A percentile compares a stretch with the other conserved stretches of the same genome.
Evolutionary conservation across 35 echinoderm and acorn worm species (phyloP).

Genomic region (Lytechinus pictus): DNA sequence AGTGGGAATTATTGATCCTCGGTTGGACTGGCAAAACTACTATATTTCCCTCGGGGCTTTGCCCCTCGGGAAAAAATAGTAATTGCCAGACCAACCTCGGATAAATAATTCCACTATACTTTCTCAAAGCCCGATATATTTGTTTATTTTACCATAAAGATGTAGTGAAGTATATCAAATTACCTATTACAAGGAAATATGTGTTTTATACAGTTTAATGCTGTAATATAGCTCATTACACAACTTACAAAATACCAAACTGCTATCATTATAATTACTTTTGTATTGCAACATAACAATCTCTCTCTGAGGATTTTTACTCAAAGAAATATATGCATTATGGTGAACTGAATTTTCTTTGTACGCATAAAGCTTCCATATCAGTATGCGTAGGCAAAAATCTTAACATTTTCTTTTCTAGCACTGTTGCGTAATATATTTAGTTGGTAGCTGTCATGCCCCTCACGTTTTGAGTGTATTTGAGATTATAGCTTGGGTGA

Average conservation of each 20-base stretch:
- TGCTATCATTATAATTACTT: background rate
- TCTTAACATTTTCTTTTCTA: background rate
- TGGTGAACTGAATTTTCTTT: background rate
- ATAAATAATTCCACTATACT: too few relatives aligned
- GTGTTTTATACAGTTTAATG: too few relatives aligned
- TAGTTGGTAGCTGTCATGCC: background rate
- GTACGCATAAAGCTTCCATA: background rate
- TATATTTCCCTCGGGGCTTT: too few relatives aligned
- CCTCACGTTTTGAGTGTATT: background rate
- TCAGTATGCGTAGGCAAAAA: background rate
- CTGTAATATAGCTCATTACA: too few relatives aligned
- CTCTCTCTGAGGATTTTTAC: background rate
- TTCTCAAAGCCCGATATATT: too few relatives aligned
- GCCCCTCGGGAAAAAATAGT: too few relatives aligned
- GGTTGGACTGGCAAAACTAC: too few relatives aligned
- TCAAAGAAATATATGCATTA: background rate
- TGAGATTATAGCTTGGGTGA: background rate
- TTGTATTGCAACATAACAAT: background rate
- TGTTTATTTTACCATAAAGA: too few relatives aligned
- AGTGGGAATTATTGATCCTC: too few relatives aligned
- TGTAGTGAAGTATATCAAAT: too few relatives aligned
- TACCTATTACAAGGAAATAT: too few relatives aligned
- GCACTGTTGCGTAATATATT: background rate
- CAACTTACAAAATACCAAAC: background rate
- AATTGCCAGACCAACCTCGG: too few relatives aligned